Conservation (phyloP, 1,140 invertebrate genomes). For the Ridgeia piscesae region DNA sequence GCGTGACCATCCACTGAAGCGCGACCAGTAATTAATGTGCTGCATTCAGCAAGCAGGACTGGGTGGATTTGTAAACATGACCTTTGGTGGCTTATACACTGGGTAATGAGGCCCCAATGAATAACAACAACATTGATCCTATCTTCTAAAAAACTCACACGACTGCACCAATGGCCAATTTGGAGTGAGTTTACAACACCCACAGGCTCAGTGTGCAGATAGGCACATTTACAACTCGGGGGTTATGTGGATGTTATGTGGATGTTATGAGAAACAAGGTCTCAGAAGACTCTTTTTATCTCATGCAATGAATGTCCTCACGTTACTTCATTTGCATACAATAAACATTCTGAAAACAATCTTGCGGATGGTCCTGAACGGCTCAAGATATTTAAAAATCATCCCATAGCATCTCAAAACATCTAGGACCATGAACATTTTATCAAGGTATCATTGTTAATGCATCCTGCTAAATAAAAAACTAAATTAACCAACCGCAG, state of each 20-base stretch:
- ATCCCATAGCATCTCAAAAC: too few species aligned
- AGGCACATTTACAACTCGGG: neutral
- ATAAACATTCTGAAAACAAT: neutral
- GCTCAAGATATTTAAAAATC: too few species aligned
- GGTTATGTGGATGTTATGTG: neutral
- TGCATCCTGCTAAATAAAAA: too few species aligned
- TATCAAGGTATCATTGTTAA: too few species aligned
- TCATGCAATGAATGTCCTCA: slow-evolving; percentile 9
- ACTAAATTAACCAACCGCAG: neutral
- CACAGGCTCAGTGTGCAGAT: neutral
- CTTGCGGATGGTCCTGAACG: neutral
- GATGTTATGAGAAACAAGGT: slow-evolving; percentile 18
- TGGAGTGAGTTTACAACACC: neutral
- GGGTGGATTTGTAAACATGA: neutral
- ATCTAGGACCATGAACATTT: too few species aligned
- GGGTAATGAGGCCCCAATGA: neutral
- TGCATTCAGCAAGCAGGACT: neutral
- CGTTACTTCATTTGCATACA: neutral
- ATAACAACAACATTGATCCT: neutral
- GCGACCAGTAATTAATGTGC: neutral
- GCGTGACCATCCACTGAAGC: neutral
- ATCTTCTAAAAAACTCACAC: neutral
- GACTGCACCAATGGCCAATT: neutral
- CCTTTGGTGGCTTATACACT: neutral
- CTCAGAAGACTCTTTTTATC: neutral